Evolutionary conservation across 1,140 invertebrate genomes (phyloP), one percentile per base, ranked within the genome.

Genomic region (Teleopsis dalmanni): DNA sequence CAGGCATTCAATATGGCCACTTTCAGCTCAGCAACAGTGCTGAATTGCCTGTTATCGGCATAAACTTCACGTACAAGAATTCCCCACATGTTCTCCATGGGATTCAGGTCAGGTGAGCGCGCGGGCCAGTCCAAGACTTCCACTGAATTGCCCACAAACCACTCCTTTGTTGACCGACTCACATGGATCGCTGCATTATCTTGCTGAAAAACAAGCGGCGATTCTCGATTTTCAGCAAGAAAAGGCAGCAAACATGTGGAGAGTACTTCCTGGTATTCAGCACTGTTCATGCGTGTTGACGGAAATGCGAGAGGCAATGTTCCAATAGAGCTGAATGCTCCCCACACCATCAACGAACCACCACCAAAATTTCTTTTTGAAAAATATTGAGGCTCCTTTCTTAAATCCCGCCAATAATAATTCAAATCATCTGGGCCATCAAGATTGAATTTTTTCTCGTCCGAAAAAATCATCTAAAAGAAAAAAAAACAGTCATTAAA

Each of bases 401-500:
- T 23, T 36, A 56, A 40, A 53, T 53, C 54, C 40, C 49, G 48
- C 36, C 37, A 54, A 51, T 56, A 57, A 16, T 52, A 50, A 13
- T 50, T 18, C 29, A 23, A 48, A 23, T 47, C 52, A 55, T 54
- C 48, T 35, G 50, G 54, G 36, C 52, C 57, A 27, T 54, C 50
- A 34, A 59, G 37, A 53, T 52, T 54, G 33, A 57, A 56, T 22
- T 53, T 54, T 23, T 50, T 44, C 16, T 44, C 38, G 22, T 43
- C 48, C n/a, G n/a, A n/a, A n/a, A n/a, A n/a, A n/a, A n/a, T n/a
- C n/a, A n/a, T n/a, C n/a, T n/a, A n/a, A n/a, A n/a, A n/a, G n/a
- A n/a, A n/a, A n/a, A n/a, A n/a, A n/a, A n/a, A n/a, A n/a, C n/a
- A n/a, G n/a, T n/a, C n/a, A n/a, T n/a, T n/a, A n/a, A n/a, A n/a